Conservation (phyloP, 2,113 vertebrate species). For the Bolborhynchus lineola region DNA sequence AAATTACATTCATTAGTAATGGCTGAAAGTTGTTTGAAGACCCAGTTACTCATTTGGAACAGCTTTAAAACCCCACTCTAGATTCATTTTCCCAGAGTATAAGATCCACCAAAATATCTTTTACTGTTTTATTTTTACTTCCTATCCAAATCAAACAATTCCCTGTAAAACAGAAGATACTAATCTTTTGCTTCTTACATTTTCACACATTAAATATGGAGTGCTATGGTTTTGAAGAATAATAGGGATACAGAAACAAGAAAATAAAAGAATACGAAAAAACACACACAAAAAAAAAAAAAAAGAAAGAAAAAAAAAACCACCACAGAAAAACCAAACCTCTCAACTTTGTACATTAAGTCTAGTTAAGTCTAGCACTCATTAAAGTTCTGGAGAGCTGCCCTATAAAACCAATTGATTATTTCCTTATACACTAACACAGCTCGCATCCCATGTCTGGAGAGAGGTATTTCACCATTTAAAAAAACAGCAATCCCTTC, state of each 20-base stretch:
- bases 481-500: not conserved
- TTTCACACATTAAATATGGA: not conserved
- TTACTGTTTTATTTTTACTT: not conserved
- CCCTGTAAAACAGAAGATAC: fast-evolving
- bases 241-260: not conserved
- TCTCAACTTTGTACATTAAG: not conserved
- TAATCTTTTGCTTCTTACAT: not conserved
- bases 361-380: not conserved
- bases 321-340: not conserved
- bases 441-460: not conserved
- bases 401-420: not conserved
- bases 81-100: not conserved
- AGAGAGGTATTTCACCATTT: not conserved
- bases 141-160: not conserved
- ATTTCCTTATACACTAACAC: not conserved
- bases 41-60: not conserved
- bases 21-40: not conserved
- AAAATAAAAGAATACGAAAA: not conserved
- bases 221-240: fast-evolving
- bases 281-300: not conserved
- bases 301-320: too few relatives aligned
- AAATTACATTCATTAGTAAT: not conserved
- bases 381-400: not conserved
- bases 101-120: not conserved
- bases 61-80: too few relatives aligned